Base-by-base conservation (phyloP, 2,888 invertebrate genomes). In the Leptura quadrifasciata region DNA sequence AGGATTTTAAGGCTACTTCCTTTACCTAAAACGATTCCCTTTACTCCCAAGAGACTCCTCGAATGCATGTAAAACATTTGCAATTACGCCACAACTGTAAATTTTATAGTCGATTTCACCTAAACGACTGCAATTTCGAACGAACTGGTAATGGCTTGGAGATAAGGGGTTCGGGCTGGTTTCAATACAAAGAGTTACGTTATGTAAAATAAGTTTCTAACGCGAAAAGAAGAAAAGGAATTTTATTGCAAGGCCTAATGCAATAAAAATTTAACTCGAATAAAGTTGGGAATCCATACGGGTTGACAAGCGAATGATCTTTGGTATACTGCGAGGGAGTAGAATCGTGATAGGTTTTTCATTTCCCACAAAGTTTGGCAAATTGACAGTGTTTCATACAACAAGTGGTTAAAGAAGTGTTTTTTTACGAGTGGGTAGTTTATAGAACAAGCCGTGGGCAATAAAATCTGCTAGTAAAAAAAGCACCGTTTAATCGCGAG, bases 51-150 rank as follows among this genome's bases (percentile, higher is more conserved):
- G 47, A n/a, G n/a, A 4, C n/a, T 47, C 47, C 6, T n/a, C 3
- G 47, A 47, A 47, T 47, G 47, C 47, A 47, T n/a, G 47, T 47
- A 47, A 47, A 47, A 47, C 47, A 47, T 47, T 47, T 47, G n/a
- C 47, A 47, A 47, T 47, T 39, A 39, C 39, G 10, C 39, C 39
- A 39, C 39, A 39, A 39, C 39, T 47, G 47, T 47, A 47, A 47
- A 47, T 47, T 47, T 47, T 47, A 47, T n/a, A n/a, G 47, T 47
- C 47, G 47, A n/a, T 47, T 47, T 47, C 47, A 47, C 47, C 47
- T 47, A 47, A 47, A 47, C 47, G 47, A 47, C 47, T 47, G 47
- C 47, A 47, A 47, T 3, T 47, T 47, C 47, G 47, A 47, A 47
- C 47, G n/a, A 47, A 15, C 47, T n/a, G n/a, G 47, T 47, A 47